These are phyloP conservation scores for Eonycteris spelaea DNA, from an alignment of 2,113 vertebrate genomes.

Conservation along the genomic window DNA sequence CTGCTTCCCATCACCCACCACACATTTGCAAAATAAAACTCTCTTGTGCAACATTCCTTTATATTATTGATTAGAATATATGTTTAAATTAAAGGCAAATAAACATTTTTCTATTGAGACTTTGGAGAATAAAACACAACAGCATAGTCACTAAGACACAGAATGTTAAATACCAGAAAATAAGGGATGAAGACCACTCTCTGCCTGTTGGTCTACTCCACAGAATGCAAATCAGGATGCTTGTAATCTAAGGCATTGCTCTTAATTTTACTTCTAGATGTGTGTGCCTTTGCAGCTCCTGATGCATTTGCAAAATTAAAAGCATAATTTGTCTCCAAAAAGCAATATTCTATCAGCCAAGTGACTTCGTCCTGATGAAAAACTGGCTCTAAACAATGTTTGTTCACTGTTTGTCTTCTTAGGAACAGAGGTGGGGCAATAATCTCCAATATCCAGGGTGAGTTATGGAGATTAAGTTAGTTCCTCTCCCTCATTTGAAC, in stretches of 20 bases:
- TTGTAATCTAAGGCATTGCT: slow-evolving; percentile 49
- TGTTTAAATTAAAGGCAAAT: slow-evolving; percentile 62
- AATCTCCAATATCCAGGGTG: background rate
- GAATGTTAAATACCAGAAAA: slow-evolving; percentile 34
- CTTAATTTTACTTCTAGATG: slow-evolving; percentile 65
- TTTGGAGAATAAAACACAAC: slow-evolving; percentile 13
- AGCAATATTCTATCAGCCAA: slow-evolving; percentile 58
- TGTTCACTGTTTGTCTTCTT: background rate
- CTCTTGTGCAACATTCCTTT: background rate
- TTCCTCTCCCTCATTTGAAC: background rate
- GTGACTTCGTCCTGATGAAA: slow-evolving; percentile 58
- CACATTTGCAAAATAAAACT: background rate
- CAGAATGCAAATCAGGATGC: slow-evolving; percentile 67
- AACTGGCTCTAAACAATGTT: slow-evolving; percentile 40
- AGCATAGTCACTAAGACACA: background rate
- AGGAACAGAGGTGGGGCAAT: background rate
- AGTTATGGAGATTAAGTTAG: background rate
- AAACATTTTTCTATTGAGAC: background rate
- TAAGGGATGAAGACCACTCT: background rate
- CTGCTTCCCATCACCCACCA: background rate
- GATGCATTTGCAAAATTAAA: slow-evolving; percentile 78
- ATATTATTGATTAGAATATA: slow-evolving; percentile 33
- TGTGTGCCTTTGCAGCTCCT: slow-evolving; percentile 32
- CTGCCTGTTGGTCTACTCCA: slow-evolving; percentile 33
- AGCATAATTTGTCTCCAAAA: slow-evolving; percentile 74